phyloP scores from a whole-genome alignment of 2,113 vertebrate species.

The Pipa parva region DNA sequence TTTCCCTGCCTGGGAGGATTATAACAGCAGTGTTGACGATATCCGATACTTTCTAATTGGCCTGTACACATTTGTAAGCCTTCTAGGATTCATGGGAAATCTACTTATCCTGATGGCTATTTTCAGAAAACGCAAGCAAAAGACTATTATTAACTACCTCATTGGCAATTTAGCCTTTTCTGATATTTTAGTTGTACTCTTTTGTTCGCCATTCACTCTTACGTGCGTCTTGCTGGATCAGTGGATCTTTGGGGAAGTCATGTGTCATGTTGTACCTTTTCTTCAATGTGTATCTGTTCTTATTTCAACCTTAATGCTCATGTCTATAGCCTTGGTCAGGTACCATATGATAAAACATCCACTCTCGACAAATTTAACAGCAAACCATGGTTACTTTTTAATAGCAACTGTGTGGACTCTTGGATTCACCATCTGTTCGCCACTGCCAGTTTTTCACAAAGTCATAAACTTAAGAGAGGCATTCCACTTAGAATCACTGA shows the following conservation, averaged over 20 bases:
- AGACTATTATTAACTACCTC: constrained; percentile 72
- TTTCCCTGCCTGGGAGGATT: constrained; percentile 73
- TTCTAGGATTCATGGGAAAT: constrained; percentile 73
- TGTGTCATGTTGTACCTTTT: constrained; percentile 76
- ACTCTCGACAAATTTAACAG: constrained; percentile 65
- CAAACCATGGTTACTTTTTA: constrained; percentile 69
- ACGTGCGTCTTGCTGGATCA: constrained; percentile 70
- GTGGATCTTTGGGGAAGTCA: constrained; percentile 71
- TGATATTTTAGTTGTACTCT: constrained; percentile 75
- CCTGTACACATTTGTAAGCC: constrained; percentile 72
- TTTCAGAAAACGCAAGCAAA: constrained; percentile 64
- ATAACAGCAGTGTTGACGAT: constrained; percentile 69
- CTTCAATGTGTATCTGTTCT: constrained; percentile 72
- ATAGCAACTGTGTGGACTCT: constrained; percentile 64
- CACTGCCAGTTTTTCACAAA: constrained; percentile 72
- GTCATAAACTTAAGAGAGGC: constrained; percentile 67
- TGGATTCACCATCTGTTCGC: constrained; percentile 69
- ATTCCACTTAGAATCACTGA: constrained; percentile 58
- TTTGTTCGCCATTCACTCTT: constrained; percentile 74
- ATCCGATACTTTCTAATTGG: constrained; percentile 76
- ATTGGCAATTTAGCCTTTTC: constrained; percentile 75
- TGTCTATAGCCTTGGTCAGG: constrained; percentile 73
- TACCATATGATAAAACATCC: constrained; percentile 76
- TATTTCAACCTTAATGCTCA: constrained; percentile 74
- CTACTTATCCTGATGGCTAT: constrained; percentile 67